Base-by-base conservation (phyloP, 2,797 vertebrate species). In the Alauda arvensis region DNA sequence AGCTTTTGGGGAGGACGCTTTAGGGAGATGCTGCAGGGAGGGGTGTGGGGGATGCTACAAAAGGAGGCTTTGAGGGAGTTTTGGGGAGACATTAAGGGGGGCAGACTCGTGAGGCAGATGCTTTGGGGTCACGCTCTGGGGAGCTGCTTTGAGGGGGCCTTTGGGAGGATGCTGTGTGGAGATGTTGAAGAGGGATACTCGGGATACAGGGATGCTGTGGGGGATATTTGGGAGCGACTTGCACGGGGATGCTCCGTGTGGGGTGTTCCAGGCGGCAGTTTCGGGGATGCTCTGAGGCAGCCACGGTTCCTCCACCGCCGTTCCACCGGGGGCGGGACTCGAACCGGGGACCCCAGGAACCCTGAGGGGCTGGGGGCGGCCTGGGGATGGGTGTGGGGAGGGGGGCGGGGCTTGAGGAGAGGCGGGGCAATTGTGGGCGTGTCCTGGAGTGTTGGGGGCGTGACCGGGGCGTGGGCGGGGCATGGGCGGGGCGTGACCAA, bases 271-370 rank as follows among this genome's bases (percentile, higher is more conserved):
- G 25, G 20, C 25, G 10, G 24, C 19, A 23, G 31, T 12, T 63
- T 37, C 34, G 3, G 24, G 39, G 28, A 1, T 37, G 17, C 19
- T 3, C 19, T 21, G 45, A 14, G 25, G 16, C 12, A 6, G 11
- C 7, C 25, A 5, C 2, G 1, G 4, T 2, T 17, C 14, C 31
- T 14, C 8, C 4, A 0, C 8, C 12, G 3, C 5, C 2, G 3
- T 17, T 6, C 1, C 2, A 13, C 4, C 29, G 3, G 21, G 5
- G 12, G 15, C 31, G 48, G 79, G 80, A 48, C 69, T 63, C 79
- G 84, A 87, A 91, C 84, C 40, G 0, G 3, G 0, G 1, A 0
- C 0, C 3, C 3, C 18, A 0, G 8, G 7, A 4, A 4, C 3
- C 8, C 0, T 0, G 19, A 3, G 5, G 31, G 37, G 10, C 42